Evolutionary conservation across 2,113 vertebrate species (phyloP).

Genomic region (Piprites chloris): DNA sequence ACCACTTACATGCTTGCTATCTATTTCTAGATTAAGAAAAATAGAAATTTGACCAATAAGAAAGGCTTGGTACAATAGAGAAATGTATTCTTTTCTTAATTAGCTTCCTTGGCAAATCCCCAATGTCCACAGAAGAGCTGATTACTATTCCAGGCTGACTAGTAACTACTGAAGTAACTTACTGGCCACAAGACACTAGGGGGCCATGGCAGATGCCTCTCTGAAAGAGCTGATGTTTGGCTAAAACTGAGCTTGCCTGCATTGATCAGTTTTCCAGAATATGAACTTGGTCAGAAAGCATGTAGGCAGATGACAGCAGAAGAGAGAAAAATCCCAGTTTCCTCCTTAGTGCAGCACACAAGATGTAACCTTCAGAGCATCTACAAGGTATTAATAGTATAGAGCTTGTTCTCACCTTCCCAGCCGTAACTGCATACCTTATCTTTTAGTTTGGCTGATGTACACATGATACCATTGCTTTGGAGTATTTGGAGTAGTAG

Average conservation of each 20-base stretch:
- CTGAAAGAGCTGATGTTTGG: not conserved
- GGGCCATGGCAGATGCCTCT: not conserved
- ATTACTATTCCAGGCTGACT: not conserved
- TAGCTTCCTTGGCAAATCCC: not conserved
- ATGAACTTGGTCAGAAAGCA: not conserved
- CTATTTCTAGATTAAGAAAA: not conserved
- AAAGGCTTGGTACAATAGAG: not conserved
- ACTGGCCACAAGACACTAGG: not conserved
- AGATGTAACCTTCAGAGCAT: not conserved
- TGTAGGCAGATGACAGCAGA: not conserved
- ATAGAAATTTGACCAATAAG: not conserved
- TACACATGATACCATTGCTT: rapidly evolving
- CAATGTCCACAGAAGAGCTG: not conserved
- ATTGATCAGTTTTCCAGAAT: not conserved
- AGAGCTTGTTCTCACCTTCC: not conserved
- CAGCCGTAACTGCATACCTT: not conserved
- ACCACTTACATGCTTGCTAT: not conserved
- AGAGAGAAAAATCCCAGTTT: not conserved
- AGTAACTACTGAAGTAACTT: not conserved
- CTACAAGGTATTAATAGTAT: not conserved
- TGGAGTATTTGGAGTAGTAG: not conserved
- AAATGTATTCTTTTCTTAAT: not conserved
- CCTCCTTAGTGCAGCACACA: not conserved
- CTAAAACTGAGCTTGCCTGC: not conserved
- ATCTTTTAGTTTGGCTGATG: not conserved